These are phyloP conservation scores for Pelvicachromis taeniatus DNA, from an alignment of 2,113 vertebrate species.

Conservation along the genomic window DNA sequence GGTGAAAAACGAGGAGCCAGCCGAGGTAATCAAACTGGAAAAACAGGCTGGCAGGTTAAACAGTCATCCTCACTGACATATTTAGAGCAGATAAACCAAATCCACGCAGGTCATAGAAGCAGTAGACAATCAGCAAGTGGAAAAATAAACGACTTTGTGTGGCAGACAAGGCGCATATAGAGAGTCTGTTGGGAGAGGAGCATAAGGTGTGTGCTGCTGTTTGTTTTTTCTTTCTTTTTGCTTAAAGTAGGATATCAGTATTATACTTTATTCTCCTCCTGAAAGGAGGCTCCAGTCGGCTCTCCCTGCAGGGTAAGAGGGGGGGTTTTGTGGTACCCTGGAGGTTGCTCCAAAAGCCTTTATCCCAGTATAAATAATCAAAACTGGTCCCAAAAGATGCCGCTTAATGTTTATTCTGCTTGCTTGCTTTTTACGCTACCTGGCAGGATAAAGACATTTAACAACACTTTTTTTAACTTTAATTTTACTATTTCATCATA, in stretches of 20 bases:
- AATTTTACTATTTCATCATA: neutral
- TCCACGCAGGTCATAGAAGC: neutral
- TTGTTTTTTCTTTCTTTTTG: neutral
- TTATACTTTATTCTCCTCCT: neutral
- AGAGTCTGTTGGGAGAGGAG: neutral
- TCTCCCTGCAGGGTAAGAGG: neutral
- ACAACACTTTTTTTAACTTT: neutral
- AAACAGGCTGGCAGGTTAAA: neutral
- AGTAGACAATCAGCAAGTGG: neutral
- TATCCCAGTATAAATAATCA: neutral
- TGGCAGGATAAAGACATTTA: neutral
- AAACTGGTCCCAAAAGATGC: neutral
- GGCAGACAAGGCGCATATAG: neutral
- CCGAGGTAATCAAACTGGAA: neutral
- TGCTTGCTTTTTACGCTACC: neutral
- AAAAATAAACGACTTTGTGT: neutral
- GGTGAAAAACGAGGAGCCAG: neutral
- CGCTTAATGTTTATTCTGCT: neutral
- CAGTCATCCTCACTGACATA: neutral
- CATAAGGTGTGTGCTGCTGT: neutral
- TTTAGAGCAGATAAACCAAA: neutral
- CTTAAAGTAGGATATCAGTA: neutral
- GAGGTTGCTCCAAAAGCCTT: neutral
- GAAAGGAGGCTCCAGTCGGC: neutral
- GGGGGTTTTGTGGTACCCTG: neutral